Evolutionary conservation across 1,140 invertebrate genomes (phyloP).

Genomic region (Cepaea nemoralis): DNA sequence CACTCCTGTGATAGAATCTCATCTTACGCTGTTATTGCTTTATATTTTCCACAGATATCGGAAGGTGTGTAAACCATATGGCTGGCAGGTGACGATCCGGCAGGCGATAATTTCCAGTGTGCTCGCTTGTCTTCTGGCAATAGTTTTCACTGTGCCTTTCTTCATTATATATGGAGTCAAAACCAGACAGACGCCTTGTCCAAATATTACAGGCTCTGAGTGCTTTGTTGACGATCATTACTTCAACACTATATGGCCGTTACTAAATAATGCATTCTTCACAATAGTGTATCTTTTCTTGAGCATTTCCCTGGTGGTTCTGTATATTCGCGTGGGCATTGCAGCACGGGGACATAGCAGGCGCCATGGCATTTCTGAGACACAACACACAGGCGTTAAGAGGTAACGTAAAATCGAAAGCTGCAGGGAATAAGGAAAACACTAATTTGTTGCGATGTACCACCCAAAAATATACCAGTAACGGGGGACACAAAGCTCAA

Average conservation of each 20-base stretch:
- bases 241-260: background rate
- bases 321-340: slow-evolving; percentile 1
- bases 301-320: background rate
- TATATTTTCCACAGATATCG: slow-evolving; percentile 33
- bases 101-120: slow-evolving; percentile 6
- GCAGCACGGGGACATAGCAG: background rate
- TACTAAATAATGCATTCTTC: slow-evolving; percentile 15
- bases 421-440: too few relatives aligned
- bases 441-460: too few relatives aligned
- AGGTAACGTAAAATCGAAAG: background rate
- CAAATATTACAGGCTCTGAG: background rate
- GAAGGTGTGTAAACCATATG: slow-evolving; percentile 3
- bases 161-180: background rate
- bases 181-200: background rate
- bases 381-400: background rate
- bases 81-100: background rate
- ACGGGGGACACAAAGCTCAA: background rate
- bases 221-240: slow-evolving; percentile 17
- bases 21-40: too few relatives aligned
- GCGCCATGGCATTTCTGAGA: too few relatives aligned
- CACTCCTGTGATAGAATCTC: too few relatives aligned
- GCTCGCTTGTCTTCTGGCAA: background rate
- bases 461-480: background rate
- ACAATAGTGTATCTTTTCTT: background rate
- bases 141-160: slow-evolving; percentile 8